These are phyloP conservation scores for Chymomyza procnemis DNA, from an alignment of 2,888 invertebrate genomes.

Conservation along the genomic window DNA sequence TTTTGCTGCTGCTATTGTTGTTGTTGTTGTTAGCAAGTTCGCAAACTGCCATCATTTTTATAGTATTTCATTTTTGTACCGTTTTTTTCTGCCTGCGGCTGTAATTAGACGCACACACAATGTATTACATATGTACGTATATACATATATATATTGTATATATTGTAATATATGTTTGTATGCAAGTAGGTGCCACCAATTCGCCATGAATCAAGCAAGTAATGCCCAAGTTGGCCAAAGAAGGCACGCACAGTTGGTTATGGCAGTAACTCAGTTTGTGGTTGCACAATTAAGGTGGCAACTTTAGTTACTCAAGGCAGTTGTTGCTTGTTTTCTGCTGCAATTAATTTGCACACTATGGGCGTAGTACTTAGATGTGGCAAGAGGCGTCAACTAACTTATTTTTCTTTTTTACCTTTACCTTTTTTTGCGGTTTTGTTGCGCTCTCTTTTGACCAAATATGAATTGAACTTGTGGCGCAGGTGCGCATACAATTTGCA, in stretches of 20 bases:
- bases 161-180: not conserved
- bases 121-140: not conserved
- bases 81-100: not conserved
- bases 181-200: not conserved
- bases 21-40: not conserved
- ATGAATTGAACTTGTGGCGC: conserved; percentile 27
- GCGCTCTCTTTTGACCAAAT: not conserved
- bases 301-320: conserved; percentile 20
- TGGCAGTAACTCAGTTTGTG: not conserved
- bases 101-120: not conserved
- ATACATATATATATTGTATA: conserved; percentile 10
- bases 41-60: not conserved
- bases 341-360: conserved; percentile 40
- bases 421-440: no score
- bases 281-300: not conserved
- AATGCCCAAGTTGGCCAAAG: not conserved
- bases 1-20: not conserved
- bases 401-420: no score
- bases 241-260: no score
- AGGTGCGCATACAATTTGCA: conserved; percentile 64
- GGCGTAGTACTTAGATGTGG: not conserved
- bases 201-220: not conserved
- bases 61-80: not conserved
- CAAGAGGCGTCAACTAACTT: no score
- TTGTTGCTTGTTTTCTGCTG: conserved; percentile 23